Conservation (phyloP, 2,797 vertebrate species). For the Emydoidea blandingii region DNA sequence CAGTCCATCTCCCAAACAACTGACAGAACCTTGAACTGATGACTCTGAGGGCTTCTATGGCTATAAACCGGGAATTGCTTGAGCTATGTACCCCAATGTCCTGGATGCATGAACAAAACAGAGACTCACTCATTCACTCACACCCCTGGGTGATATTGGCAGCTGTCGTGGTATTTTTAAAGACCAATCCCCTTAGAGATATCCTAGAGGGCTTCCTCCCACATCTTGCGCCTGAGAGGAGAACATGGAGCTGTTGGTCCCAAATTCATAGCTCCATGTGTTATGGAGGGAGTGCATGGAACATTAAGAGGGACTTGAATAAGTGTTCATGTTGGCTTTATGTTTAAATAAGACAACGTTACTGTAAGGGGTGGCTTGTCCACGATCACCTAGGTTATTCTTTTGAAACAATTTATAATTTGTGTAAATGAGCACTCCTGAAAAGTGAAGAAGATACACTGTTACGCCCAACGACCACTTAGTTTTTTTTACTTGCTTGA, state of each 20-base stretch:
- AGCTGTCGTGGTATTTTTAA: background rate
- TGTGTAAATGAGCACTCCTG: background rate
- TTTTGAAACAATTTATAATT: background rate
- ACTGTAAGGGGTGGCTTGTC: background rate
- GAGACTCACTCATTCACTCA: background rate
- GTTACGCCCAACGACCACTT: background rate
- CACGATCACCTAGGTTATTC: background rate
- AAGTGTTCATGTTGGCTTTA: background rate
- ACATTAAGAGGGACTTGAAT: background rate
- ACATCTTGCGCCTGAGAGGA: rapidly evolving
- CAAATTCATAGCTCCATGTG: background rate
- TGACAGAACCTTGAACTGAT: background rate
- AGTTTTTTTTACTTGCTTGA: background rate
- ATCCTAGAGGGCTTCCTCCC: background rate
- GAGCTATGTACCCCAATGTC: rapidly evolving
- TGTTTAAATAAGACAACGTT: background rate
- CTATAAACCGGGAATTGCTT: rapidly evolving
- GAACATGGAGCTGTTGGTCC: background rate
- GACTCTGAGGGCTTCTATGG: background rate
- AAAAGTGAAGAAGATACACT: background rate
- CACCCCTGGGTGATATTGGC: background rate
- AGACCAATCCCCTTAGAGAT: rapidly evolving
- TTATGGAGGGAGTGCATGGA: background rate
- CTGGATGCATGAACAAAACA: rapidly evolving
- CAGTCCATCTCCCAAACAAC: background rate